Evolutionary conservation across 2,113 vertebrate species (phyloP), one percentile per base, ranked within the genome.

Genomic region (Mystacornis crossleyi): DNA sequence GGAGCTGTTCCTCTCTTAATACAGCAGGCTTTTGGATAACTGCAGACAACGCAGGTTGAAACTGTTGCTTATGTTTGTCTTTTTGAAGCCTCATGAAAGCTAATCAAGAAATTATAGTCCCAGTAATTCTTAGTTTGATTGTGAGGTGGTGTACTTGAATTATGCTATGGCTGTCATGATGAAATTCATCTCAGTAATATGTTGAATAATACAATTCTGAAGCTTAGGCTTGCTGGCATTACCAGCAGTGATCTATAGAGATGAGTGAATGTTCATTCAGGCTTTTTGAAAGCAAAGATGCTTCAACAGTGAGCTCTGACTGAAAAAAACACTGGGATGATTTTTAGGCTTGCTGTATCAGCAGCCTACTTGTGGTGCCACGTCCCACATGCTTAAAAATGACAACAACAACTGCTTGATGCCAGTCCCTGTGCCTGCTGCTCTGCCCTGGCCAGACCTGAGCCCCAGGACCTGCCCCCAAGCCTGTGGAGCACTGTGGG

Each of bases 401-500:
- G 9, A 36, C 38, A 69, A 9, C 2, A 53, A 15, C 12, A 50
- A 45, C 17, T 29, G 18, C 20, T 60, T 38, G 24, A 47, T 19
- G 40, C 4, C 8, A 19, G 23, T 29, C 20, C 36, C 48, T 15
- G 23, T 50, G 42, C 29, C 29, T 54, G n/a, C 53, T 60, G 36
- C 54, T 81, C 34, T 71, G 48, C 26, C 19, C 29, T 18, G 1
- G 3, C 29, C 34, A 33, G n/a, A 4, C 33, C 20, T 2, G 6
- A 33, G 28, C 25, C 42, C 43, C 15, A 31, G 3, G 45, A 50
- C 6, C 18, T 29, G 31, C 2, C 9, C 33, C 9, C n/a, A 23
- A 36, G 57, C 61, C 66, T 10, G 4, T 1, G 3, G 43, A 40
- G 12, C 7, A 9, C 29, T 0, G 1, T 19, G 6, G 29, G 10